phyloP scores from a whole-genome alignment of 2,797 vertebrate genomes.

The Alca torda region DNA sequence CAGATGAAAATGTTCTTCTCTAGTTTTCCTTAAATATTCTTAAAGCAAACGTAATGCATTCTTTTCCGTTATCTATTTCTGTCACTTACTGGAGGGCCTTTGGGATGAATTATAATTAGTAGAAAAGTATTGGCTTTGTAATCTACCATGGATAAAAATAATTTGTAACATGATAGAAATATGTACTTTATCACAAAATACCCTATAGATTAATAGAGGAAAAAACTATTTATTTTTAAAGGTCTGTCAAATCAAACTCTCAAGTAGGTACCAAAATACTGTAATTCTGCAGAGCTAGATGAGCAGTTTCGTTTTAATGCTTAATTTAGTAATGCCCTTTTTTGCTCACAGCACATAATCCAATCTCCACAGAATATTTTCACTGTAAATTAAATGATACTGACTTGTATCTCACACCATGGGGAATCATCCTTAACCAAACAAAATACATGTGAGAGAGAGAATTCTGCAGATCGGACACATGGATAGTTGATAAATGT shows the following conservation, averaged over 20 bases:
- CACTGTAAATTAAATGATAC: neutral
- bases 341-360: constrained; percentile 4
- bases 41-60: neutral
- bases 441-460: neutral
- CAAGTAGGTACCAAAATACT: neutral
- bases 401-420: neutral
- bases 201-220: neutral
- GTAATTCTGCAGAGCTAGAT: neutral
- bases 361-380: constrained; percentile 11
- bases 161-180: neutral
- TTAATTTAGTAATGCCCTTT: neutral
- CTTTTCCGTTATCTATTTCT: neutral
- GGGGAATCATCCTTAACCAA: neutral
- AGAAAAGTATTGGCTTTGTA: constrained; percentile 6
- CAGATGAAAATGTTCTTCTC: constrained; percentile 13
- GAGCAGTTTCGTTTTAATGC: constrained; percentile 9
- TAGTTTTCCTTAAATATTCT: constrained; percentile 13
- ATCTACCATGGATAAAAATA: neutral
- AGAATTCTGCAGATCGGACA: constrained; percentile 3
- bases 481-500: neutral
- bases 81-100: neutral
- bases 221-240: neutral
- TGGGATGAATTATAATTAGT: neutral
- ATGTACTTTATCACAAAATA: neutral
- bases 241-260: constrained; percentile 4